Evolutionary conservation across 2,113 vertebrate species (phyloP), one percentile per base, ranked within the genome.

Genomic region (Psophia crepitans): DNA sequence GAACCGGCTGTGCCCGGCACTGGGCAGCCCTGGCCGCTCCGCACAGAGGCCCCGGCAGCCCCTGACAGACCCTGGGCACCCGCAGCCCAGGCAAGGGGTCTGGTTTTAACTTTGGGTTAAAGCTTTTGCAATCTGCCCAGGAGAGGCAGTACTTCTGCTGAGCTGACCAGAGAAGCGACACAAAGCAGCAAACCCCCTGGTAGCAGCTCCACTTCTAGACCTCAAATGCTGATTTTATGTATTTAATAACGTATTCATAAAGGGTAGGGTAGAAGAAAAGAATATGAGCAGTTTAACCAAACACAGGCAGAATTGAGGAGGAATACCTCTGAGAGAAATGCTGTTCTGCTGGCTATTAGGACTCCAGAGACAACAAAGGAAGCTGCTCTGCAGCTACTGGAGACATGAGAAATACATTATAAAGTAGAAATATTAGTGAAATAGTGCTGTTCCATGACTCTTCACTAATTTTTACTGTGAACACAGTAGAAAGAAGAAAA

Each of bases 211-310:
- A 0, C 49, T 77, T 82, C 71, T 56, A 56, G 58, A 35, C 91
- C 63, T 95, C 83, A 92, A 39, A 58, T 37, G 28, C 12, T 48
- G n/a, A 77, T 10, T 71, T 96, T 80, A 95, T 35, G 43, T 57
- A 27, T 39, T 88, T 93, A 78, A 88, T 86, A 83, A 94, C 87
- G 83, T 93, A 71, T 84, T 96, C 54, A 84, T 71, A 76, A 85
- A 89, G 49, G 26, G 13, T 63, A 76, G 8, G 14, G 41, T 93
- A 21, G 30, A 86, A 81, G 87, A 35, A 86, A 87, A 65, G n/a
- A 73, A 46, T 39, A 69, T 16, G 11, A 81, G 46, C 26, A 91
- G 20, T 8, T 77, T 80, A 87, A 78, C 73, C 83, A 91, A 87
- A 81, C 61, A 30, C 6, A 63, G 39, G 41, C 6, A 87, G 61